phyloP scores from a whole-genome alignment of 2,113 vertebrate genomes.

The Anguilla japonica region DNA sequence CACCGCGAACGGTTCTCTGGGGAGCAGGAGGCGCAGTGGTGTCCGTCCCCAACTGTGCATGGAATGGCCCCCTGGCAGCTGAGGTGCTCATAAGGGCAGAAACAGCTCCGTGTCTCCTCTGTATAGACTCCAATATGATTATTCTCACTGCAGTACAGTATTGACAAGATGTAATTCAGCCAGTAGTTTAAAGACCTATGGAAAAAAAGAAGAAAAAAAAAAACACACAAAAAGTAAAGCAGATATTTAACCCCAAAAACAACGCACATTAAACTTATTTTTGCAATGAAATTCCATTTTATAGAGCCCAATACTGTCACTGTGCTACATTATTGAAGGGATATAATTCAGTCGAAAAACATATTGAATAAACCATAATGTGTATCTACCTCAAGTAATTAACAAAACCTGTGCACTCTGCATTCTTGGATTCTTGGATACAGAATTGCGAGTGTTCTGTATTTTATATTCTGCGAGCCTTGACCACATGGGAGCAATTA shows the following conservation, averaged over 20 bases:
- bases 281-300: conserved; percentile 19
- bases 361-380: background rate
- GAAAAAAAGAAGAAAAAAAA: conserved; percentile 15
- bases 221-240: background rate
- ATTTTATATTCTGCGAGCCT: background rate
- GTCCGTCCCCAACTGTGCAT: conserved; percentile 83
- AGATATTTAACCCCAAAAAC: background rate
- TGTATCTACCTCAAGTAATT: background rate
- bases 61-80: conserved; percentile 87
- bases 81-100: conserved; percentile 78
- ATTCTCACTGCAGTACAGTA: conserved; percentile 92
- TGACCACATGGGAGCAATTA: background rate
- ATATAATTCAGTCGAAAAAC: background rate
- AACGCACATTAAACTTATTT: background rate
- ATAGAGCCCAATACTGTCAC: background rate
- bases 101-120: conserved; percentile 85
- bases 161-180: conserved; percentile 84
- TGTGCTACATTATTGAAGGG: background rate
- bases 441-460: background rate
- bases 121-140: conserved; percentile 81
- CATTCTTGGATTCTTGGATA: too few relatives aligned
- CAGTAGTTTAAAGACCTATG: conserved; percentile 82
- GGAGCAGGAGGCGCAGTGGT: conserved; percentile 83
- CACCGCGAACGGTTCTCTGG: conserved; percentile 87
- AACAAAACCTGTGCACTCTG: too few relatives aligned